Base-by-base conservation (phyloP, 1,140 invertebrate species). In the Nebria ingens region DNA sequence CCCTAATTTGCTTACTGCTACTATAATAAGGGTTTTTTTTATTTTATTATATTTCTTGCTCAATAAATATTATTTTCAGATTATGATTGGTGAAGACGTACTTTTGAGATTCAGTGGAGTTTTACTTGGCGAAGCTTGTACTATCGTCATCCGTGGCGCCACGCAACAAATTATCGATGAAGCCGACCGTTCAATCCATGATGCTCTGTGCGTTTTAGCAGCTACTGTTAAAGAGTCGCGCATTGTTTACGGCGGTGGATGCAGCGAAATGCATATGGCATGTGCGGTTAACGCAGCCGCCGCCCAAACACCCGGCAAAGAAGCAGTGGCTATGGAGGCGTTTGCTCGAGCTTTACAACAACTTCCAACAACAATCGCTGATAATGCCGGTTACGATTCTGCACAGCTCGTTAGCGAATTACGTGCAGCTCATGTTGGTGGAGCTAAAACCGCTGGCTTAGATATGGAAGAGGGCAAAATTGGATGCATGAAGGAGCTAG, bases 161-260 rank as follows among this genome's bases (percentile, higher is more conserved):
- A 99, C 97, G 2, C 88, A 98, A 68, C 97, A 99, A 75, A 98
- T 99, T 65, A 80, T 99, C 11, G 97, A 98, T 65, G 97, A 99
- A 74, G 97, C 97, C 1, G 96, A 99, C 63, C 81, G 97, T 42
- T 98, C 97, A 1, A 71, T 99, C 2, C 97, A 99, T 67, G 97
- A 99, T 71, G 97, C 97, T 1, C 78, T 99, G 0, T 99, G 97
- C 73, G 97, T 99, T 0, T 76, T 99, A 19, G 82, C 92, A 0
- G 91, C 95, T 49, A 98, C 97, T 19, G 93, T 99, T 0, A 89
- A 89, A 61, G 94, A 98, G 71, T 86, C 91, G 0, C 82, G 87
- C 61, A 87, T 93, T 53, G 86, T 98, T 4, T 96, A 83, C 68
- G 96, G 96, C 21, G 95, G 94, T 71, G 95, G 68, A 21, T 89